These are phyloP conservation scores for Ctena decussata DNA, from an alignment of 2,888 invertebrate genomes.

Conservation along the genomic window DNA sequence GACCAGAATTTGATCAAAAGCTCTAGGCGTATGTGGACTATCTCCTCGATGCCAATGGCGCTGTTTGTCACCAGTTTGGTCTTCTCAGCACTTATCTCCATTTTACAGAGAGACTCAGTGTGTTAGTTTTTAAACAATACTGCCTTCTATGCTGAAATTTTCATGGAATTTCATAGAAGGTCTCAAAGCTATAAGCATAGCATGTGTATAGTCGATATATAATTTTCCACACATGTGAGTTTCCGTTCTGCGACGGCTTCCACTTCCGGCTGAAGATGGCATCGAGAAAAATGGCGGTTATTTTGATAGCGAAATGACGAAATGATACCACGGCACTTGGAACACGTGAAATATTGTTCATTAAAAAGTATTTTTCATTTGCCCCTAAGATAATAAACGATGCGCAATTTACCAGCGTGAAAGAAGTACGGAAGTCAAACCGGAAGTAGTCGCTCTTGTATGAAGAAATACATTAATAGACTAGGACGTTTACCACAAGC, in stretches of 20 bases:
- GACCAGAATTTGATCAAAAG: too few relatives aligned
- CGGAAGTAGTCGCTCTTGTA: constrained; percentile 64
- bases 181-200: too few relatives aligned
- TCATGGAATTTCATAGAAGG: too few relatives aligned
- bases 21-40: too few relatives aligned
- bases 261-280: constrained; percentile 65
- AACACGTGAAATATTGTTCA: constrained; percentile 51
- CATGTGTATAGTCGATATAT: not conserved
- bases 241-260: constrained; percentile 50
- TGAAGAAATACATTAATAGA: constrained; percentile 65
- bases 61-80: too few relatives aligned
- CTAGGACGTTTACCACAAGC: constrained; percentile 49
- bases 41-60: too few relatives aligned
- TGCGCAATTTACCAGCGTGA: constrained; percentile 66
- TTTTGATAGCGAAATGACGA: constrained; percentile 7
- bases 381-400: constrained; percentile 59
- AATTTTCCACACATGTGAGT: not conserved
- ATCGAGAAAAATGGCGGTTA: constrained; percentile 30
- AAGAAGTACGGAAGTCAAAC: constrained; percentile 59
- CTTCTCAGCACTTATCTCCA: too few relatives aligned
- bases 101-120: too few relatives aligned
- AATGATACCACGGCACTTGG: not conserved
- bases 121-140: too few relatives aligned
- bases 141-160: too few relatives aligned
- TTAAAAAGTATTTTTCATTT: constrained; percentile 64